phyloP scores from a whole-genome alignment of 2,113 vertebrate genomes.

The Vicugna pacos region DNA sequence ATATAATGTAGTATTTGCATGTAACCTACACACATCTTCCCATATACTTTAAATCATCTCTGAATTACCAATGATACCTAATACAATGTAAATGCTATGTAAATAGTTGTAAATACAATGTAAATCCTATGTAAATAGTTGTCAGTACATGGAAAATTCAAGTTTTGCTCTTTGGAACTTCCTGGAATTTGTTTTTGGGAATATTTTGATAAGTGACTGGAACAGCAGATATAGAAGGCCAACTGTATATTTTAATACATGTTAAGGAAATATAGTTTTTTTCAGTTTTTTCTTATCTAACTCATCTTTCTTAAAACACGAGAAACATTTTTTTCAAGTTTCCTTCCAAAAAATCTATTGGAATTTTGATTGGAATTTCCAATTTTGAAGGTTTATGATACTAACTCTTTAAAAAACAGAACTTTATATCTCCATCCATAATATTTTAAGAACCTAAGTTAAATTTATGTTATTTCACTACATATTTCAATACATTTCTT shows the following conservation, averaged over 20 bases:
- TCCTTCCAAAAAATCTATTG: background rate
- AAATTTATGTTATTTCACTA: background rate
- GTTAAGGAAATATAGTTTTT: background rate
- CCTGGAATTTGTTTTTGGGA: background rate
- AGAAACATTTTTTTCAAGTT: background rate
- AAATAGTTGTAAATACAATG: background rate
- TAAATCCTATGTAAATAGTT: background rate
- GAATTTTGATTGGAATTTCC: background rate
- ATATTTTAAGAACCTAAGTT: background rate
- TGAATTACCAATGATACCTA: background rate
- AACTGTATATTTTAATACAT: background rate
- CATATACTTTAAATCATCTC: background rate
- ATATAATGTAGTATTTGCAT: background rate
- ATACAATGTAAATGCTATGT: conserved; percentile 2
- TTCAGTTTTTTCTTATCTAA: background rate
- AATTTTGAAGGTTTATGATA: background rate
- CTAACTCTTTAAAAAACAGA: background rate
- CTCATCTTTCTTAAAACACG: background rate
- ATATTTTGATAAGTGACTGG: background rate
- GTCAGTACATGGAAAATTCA: background rate
- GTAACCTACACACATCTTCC: background rate
- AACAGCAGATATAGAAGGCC: background rate
- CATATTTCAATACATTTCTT: background rate
- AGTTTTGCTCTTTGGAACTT: background rate
- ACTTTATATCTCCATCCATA: background rate